These are phyloP conservation scores for Chorisops tibialis DNA, from an alignment of 2,888 invertebrate genomes.

Conservation along the genomic window DNA sequence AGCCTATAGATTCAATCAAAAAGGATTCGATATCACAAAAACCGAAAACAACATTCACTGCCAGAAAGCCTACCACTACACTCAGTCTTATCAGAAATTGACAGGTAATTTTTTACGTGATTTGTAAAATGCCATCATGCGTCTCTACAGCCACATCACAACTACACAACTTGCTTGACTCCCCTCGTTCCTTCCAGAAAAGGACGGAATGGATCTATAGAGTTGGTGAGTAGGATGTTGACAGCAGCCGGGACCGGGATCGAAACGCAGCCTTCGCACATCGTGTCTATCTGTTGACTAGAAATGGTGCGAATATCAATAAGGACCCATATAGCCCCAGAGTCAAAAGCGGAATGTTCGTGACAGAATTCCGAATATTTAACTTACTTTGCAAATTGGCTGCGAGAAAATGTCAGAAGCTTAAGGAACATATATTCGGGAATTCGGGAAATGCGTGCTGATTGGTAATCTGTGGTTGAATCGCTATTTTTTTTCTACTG, in stretches of 20 bases:
- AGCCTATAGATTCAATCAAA: neutral
- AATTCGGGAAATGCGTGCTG: no score
- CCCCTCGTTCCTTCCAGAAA: neutral
- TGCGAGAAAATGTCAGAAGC: conserved; percentile 18
- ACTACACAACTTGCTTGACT: neutral
- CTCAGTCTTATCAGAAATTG: conserved; percentile 25
- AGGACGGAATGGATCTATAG: neutral
- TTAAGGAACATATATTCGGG: neutral
- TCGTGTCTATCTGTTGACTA: neutral
- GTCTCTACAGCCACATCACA: conserved; percentile 8
- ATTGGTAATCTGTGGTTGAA: no score
- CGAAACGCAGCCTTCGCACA: neutral
- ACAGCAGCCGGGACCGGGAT: conserved; percentile 5
- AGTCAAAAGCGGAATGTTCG: conserved; percentile 21
- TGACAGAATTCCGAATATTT: conserved; percentile 29
- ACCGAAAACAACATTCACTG: conserved; percentile 21
- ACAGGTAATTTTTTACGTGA: conserved; percentile 33
- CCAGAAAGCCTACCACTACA: neutral
- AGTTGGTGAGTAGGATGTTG: neutral
- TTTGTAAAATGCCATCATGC: conserved; percentile 28
- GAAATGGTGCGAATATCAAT: conserved; percentile 19
- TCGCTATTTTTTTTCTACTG: no score
- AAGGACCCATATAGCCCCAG: neutral
- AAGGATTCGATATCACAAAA: neutral
- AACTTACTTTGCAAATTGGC: conserved; percentile 25